Evolutionary conservation across 2,888 invertebrate species (phyloP).

Genomic region (Tanypteryx hageni): DNA sequence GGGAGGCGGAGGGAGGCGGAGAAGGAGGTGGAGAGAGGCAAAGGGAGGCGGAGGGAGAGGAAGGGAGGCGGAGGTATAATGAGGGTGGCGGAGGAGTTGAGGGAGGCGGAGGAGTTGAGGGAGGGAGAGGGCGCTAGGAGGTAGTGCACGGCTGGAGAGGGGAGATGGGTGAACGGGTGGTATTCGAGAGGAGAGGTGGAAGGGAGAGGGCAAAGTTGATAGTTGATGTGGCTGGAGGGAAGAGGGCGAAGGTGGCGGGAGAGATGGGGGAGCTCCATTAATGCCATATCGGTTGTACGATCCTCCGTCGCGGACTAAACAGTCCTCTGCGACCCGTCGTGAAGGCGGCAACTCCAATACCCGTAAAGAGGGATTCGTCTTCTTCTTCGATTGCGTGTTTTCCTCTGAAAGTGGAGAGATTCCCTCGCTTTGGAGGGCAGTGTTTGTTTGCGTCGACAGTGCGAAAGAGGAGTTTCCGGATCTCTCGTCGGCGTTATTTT

Average conservation of each 20-base stretch:
- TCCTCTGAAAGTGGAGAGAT: neutral
- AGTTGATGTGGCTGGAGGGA: too few species aligned
- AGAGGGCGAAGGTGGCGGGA: constrained; percentile 36
- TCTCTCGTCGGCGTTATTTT: neutral
- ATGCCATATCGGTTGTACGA: neutral
- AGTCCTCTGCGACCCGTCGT: neutral
- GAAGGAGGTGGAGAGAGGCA: constrained; percentile 68
- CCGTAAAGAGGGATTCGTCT: neutral
- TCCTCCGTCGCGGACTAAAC: neutral
- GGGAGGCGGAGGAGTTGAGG: constrained; percentile 3
- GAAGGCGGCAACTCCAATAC: neutral
- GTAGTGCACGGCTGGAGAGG: constrained; percentile 40
- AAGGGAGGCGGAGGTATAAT: constrained; percentile 21
- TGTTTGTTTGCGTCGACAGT: constrained; percentile 29
- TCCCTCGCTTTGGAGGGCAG: constrained; percentile 67
- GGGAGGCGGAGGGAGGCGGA: constrained; percentile 69
- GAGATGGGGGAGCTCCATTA: neutral
- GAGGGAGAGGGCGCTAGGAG: constrained; percentile 56
- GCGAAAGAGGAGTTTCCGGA: neutral
- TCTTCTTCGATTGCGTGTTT: neutral
- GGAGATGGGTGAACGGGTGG: constrained; percentile 8
- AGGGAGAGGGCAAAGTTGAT: neutral
- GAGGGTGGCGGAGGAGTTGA: constrained; percentile 69
- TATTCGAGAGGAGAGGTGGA: constrained; percentile 16
- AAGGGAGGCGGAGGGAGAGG: neutral